Evolutionary conservation across 2,113 vertebrate genomes (phyloP), one percentile per base, ranked within the genome.

Genomic region (Elephantulus edwardii): DNA sequence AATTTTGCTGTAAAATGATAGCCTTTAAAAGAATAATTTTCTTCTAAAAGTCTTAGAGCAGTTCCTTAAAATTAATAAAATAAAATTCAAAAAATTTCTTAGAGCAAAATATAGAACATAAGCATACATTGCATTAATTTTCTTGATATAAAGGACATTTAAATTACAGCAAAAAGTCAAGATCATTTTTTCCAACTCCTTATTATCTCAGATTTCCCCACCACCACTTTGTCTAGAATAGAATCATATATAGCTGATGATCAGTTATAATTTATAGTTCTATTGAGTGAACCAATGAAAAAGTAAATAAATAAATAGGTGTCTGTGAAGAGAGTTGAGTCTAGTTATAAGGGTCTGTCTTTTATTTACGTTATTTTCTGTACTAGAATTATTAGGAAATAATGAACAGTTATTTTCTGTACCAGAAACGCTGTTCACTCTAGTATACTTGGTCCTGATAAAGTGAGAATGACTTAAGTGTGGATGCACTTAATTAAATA

Each of bases 211-310:
- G 52, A 54, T 44, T 46, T 30, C 8, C 56, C 56, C 26, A n/a
- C n/a, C n/a, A n/a, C n/a, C n/a, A n/a, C 26, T 38, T 35, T n/a
- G 17, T 88, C 44, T 42, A 62, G 24, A 91, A 84, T 88, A 77
- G 90, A 90, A 12, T 90, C 86, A 80, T 19, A 91, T 6, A 77
- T 9, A 68, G 64, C 33, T 75, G 46, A 72, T 46, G 26, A 85
- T 86, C 28, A 82, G 77, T 94, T 56, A 82, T 8, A 58, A 72
- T 10, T 75, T 72, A 75, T 50, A 26, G 56, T n/a, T 44, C 75
- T 16, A 88, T 4, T 78, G 42, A 70, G 30, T 70, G 13, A 86
- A 74, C 88, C 83, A 90, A n/a, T n/a, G n/a, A n/a, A 89, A 85
- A 8, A 86, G 48, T 60, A 89, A 50, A 80, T 79, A 64, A 93